These are phyloP conservation scores for Irena cyanogastra DNA, from an alignment of 2,113 vertebrate species.

Conservation along the genomic window DNA sequence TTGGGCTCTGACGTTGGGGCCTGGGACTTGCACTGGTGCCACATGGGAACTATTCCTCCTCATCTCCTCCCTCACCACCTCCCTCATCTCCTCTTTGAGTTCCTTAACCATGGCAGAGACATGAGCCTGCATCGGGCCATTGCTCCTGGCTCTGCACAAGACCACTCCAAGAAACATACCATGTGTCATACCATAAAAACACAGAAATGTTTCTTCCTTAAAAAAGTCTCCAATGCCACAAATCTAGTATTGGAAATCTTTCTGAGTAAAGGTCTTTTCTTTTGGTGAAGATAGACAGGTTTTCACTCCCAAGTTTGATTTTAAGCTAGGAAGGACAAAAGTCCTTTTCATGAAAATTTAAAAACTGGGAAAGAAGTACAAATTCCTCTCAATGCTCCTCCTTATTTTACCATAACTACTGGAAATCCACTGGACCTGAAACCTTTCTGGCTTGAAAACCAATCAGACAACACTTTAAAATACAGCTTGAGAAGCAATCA, in stretches of 20 bases:
- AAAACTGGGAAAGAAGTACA: conserved; percentile 16
- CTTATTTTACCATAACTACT: conserved; percentile 23
- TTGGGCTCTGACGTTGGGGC: no score
- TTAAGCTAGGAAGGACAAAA: conserved; percentile 11
- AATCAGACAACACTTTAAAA: conserved; percentile 15
- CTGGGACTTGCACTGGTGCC: no score
- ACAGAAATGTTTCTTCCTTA: not conserved
- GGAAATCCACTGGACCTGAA: conserved; percentile 22
- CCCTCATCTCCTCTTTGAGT: no score
- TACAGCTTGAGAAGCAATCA: conserved; percentile 13
- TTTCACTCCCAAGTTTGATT: conserved; percentile 2
- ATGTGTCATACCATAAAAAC: not conserved
- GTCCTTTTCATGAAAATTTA: conserved; percentile 22
- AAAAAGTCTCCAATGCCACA: not conserved
- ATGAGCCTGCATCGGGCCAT: no score
- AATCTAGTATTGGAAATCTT: not conserved
- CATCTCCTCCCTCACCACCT: no score
- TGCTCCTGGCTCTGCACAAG: not conserved
- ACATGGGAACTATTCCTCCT: no score
- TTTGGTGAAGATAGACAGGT: not conserved
- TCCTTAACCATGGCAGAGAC: no score
- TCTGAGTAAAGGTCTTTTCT: not conserved
- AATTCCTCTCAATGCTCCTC: conserved; percentile 2
- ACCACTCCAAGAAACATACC: not conserved
- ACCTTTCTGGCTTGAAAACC: conserved; percentile 26